Percentiles rank a stretch among this genome's conserved stretches.
phyloP scores from a whole-genome alignment of 2,888 invertebrate species.

The Esperia sulphurella region DNA sequence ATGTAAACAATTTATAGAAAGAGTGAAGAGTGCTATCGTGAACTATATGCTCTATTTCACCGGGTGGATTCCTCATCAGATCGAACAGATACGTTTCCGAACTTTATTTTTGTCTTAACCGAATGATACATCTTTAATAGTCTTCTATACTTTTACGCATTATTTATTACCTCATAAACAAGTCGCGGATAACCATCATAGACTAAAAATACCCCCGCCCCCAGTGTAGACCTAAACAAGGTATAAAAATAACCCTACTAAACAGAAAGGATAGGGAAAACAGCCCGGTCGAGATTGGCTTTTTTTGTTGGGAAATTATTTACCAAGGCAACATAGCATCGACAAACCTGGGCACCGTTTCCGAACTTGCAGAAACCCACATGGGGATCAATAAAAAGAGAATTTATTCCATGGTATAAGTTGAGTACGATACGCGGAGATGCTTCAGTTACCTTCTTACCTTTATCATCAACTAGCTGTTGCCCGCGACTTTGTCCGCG shows the following conservation, averaged over 20 bases:
- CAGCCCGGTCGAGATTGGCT: constrained; percentile 21
- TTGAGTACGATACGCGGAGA: no score
- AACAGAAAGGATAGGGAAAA: constrained; percentile 13
- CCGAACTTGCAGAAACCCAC: neutral
- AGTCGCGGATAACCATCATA: neutral
- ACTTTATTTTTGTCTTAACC: neutral
- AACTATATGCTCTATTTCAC: no score
- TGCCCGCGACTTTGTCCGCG: no score
- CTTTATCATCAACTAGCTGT: no score
- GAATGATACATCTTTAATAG: neutral
- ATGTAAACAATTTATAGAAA: no score
- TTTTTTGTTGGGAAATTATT: constrained; percentile 26
- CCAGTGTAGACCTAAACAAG: neutral
- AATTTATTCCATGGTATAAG: neutral
- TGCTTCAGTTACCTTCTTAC: no score
- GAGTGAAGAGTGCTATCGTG: no score
- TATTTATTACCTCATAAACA: neutral
- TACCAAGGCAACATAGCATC: constrained; percentile 19
- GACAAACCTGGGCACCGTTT: constrained; percentile 10
- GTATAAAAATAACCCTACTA: constrained; percentile 3
- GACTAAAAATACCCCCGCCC: neutral
- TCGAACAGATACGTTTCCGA: no score
- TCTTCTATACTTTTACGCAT: neutral
- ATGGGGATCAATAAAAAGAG: neutral
- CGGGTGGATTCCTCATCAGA: no score